Evolutionary conservation across 2,113 vertebrate genomes (phyloP).

Genomic region (Capreolus pygargus): DNA sequence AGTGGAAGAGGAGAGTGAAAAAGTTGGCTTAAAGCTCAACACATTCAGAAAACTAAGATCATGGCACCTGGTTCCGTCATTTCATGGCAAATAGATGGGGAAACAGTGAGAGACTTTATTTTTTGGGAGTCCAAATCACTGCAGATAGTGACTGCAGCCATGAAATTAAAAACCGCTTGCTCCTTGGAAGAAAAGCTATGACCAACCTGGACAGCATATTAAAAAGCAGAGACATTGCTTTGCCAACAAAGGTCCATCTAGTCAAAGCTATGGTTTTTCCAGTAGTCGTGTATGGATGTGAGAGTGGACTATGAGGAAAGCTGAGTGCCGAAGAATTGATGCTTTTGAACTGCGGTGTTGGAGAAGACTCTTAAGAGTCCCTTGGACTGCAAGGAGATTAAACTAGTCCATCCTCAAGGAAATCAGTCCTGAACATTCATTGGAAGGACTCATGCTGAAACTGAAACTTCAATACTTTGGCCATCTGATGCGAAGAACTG

Average conservation of each 20-base stretch:
- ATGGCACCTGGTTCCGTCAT: background rate
- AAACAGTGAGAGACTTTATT: background rate
- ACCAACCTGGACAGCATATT: background rate
- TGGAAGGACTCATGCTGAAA: background rate
- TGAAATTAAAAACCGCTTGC: background rate
- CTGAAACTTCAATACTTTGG: background rate
- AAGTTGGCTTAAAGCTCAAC: background rate
- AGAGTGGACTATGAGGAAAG: background rate
- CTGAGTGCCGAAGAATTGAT: background rate
- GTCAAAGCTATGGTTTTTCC: background rate
- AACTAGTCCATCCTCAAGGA: background rate
- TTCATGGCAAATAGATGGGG: background rate
- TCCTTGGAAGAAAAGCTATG: background rate
- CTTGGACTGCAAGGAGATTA: background rate
- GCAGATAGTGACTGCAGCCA: background rate
- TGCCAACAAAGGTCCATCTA: background rate
- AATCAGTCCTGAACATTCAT: background rate
- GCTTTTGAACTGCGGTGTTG: background rate
- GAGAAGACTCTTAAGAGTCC: background rate
- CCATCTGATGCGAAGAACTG: background rate
- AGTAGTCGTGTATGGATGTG: background rate
- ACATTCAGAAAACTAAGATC: background rate
- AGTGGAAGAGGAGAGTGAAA: background rate
- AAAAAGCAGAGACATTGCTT: background rate
- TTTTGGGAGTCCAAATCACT: background rate